phyloP scores from a whole-genome alignment of 2,113 vertebrate genomes.

The Paradoxurus hermaphroditus region DNA sequence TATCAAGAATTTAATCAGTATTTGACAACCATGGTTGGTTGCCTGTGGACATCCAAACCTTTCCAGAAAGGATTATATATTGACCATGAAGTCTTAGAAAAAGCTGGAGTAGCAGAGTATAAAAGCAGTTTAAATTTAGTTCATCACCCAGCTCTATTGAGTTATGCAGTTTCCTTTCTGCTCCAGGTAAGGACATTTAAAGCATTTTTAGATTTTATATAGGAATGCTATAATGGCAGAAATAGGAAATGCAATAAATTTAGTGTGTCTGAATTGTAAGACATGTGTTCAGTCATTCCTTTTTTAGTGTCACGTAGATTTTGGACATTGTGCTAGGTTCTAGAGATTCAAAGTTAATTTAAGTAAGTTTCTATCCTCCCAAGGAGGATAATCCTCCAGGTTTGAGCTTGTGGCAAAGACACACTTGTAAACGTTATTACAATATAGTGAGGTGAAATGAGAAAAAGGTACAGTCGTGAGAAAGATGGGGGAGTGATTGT shows the following conservation, averaged over 20 bases:
- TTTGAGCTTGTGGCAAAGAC: background rate
- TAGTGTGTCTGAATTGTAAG: background rate
- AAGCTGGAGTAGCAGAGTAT: conserved; percentile 79
- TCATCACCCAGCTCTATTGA: conserved; percentile 90
- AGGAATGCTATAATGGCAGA: background rate
- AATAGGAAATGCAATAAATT: background rate
- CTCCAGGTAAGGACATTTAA: conserved; percentile 84
- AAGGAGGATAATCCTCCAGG: background rate
- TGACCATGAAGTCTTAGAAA: conserved; percentile 81
- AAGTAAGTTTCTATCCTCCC: background rate
- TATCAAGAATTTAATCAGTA: conserved; percentile 92
- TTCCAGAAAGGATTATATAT: conserved; percentile 84
- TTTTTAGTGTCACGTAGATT: conserved; percentile 40
- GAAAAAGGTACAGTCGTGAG: background rate
- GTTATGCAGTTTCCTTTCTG: conserved; percentile 88
- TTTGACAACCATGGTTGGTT: conserved; percentile 88
- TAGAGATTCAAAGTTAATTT: background rate
- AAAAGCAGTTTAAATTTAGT: conserved; percentile 87
- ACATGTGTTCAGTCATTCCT: background rate
- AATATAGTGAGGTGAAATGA: background rate
- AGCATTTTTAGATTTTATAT: conserved; percentile 1
- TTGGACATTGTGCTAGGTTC: background rate
- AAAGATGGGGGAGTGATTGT: background rate
- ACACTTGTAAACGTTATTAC: background rate
- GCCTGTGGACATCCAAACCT: conserved; percentile 90